These are phyloP conservation scores for Liasis olivaceus DNA, from an alignment of 2,797 vertebrate species.

Conservation along the genomic window DNA sequence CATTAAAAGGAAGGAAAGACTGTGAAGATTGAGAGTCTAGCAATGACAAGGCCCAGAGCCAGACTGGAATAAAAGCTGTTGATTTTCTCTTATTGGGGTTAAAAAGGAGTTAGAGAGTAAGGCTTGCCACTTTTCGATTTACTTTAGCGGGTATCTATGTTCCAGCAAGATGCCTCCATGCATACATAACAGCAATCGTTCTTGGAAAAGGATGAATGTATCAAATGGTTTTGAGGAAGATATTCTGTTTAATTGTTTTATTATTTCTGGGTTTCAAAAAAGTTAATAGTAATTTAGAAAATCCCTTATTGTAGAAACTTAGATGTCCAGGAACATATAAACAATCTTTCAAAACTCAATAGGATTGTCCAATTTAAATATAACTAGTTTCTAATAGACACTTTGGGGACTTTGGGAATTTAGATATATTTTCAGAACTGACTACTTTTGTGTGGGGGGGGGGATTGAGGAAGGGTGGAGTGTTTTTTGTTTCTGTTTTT, in stretches of 20 bases:
- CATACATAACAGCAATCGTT: neutral
- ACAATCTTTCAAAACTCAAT: neutral
- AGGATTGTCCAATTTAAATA: neutral
- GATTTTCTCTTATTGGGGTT: neutral
- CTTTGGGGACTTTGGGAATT: neutral
- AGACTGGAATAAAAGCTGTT: neutral
- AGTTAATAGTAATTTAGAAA: slow-evolving; percentile 57
- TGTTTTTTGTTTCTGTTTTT: neutral
- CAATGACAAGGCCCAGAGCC: neutral
- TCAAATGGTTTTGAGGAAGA: slow-evolving; percentile 51
- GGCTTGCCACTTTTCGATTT: neutral
- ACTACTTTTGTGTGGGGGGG: neutral
- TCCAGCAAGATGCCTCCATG: neutral
- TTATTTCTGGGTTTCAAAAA: slow-evolving; percentile 43
- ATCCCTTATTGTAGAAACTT: neutral
- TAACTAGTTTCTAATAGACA: neutral
- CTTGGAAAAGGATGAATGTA: neutral
- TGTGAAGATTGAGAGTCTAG: neutral
- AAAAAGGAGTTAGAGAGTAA: neutral
- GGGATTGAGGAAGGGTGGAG: neutral
- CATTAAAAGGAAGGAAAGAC: neutral
- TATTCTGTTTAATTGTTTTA: slow-evolving; percentile 45
- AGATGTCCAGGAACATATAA: neutral
- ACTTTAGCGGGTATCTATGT: neutral
- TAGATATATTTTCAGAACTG: neutral